Evolutionary conservation across 2,888 invertebrate species (phyloP).

Genomic region (Cyclophora albipunctata): DNA sequence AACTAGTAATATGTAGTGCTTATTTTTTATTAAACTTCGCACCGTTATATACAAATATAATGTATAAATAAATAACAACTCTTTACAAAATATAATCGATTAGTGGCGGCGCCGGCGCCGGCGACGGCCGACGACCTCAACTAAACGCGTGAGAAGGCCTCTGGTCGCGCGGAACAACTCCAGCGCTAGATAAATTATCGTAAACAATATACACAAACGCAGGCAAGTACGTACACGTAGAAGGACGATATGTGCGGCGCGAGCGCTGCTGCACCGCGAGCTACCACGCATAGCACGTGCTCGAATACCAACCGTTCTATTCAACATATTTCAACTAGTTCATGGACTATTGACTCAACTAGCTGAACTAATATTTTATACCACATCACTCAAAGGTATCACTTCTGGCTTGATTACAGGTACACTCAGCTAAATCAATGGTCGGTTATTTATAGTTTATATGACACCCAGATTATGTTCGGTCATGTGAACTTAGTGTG

Average conservation of each 20-base stretch:
- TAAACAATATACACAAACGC: conserved; percentile 21
- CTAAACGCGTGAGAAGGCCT: conserved; percentile 54
- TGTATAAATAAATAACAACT: conserved; percentile 73
- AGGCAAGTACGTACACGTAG: conserved; percentile 13
- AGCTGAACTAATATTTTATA: too few species aligned
- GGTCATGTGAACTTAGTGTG: too few species aligned
- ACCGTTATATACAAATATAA: conserved; percentile 72
- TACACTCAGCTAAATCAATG: too few species aligned
- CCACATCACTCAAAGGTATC: too few species aligned
- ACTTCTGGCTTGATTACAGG: too few species aligned
- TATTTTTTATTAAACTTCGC: conserved; percentile 68
- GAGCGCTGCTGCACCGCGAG: background rate
- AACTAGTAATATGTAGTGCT: conserved; percentile 50
- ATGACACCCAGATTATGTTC: too few species aligned
- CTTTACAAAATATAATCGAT: conserved; percentile 69
- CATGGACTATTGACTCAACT: too few species aligned
- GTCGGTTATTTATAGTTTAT: too few species aligned
- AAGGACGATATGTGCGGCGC: conserved; percentile 27
- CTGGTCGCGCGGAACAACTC: conserved; percentile 28
- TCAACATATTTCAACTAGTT: too few species aligned
- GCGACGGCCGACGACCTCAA: conserved; percentile 26
- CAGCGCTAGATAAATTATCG: conserved; percentile 13
- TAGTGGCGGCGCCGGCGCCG: conserved; percentile 21
- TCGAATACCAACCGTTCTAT: too few species aligned
- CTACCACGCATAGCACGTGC: background rate